A percentile compares a stretch with the other conserved stretches of the same genome.
phyloP scores from a whole-genome alignment of 1,140 invertebrate species.

The Marisa cornuarietis region DNA sequence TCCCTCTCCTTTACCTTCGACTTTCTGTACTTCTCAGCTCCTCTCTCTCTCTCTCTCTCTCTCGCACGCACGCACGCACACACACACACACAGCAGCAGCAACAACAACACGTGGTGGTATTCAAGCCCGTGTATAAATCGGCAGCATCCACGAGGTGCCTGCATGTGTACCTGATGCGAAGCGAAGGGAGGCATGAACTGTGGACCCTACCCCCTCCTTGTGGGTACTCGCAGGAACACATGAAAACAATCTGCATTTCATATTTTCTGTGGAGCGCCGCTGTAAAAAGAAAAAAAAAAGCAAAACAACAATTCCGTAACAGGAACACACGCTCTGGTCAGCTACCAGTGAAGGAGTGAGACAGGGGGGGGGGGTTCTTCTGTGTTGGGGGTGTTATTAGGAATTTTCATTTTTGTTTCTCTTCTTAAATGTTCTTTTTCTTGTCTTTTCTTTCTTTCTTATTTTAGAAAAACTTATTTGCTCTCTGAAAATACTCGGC shows the following conservation, averaged over 20 bases:
- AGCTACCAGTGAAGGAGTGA: neutral
- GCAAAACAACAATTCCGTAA: neutral
- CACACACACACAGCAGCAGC: neutral
- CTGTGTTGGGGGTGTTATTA: neutral
- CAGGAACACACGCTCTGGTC: neutral
- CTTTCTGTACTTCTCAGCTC: neutral
- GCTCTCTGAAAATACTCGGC: too few species aligned
- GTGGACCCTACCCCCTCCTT: neutral
- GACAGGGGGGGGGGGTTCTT: neutral
- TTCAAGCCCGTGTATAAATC: neutral
- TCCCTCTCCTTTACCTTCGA: neutral
- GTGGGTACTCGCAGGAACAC: conserved; percentile 6
- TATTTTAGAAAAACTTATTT: too few species aligned
- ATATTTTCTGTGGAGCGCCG: neutral
- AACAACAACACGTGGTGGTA: neutral
- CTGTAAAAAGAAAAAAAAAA: neutral
- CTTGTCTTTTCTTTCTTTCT: too few species aligned
- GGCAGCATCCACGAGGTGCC: neutral
- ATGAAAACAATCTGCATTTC: neutral
- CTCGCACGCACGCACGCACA: too few species aligned
- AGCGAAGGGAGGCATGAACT: neutral
- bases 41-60: conserved; percentile 9
- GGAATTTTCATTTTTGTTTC: too few species aligned
- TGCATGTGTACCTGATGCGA: neutral
- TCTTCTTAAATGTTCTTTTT: too few species aligned